Percentiles rank a stretch among this genome's conserved stretches.
Conservation (phyloP, 1,140 invertebrate genomes). For the Bombus sylvicola region DNA sequence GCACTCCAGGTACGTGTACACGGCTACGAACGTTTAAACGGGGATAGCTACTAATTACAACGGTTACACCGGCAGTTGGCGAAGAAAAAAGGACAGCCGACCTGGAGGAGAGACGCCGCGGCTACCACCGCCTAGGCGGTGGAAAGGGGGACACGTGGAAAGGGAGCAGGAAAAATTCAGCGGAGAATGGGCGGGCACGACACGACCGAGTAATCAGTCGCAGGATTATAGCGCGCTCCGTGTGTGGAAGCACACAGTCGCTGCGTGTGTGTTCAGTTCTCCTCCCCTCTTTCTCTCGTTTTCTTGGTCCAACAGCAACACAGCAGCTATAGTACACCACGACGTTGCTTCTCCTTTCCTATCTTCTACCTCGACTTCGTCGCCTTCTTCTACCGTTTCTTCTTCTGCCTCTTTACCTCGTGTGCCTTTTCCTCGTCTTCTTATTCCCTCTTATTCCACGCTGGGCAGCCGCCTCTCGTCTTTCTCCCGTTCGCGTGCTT, state of each 20-base stretch:
- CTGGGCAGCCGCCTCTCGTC: not conserved
- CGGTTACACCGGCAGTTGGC: constrained; percentile 65
- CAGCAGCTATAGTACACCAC: not conserved
- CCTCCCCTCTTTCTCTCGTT: not conserved
- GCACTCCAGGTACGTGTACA: constrained; percentile 44
- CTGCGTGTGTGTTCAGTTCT: not conserved
- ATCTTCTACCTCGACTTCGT: constrained; percentile 12
- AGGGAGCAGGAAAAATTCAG: constrained; percentile 68
- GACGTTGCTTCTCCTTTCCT: constrained; percentile 10
- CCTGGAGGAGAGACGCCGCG: constrained; percentile 22
- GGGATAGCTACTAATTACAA: constrained; percentile 71
- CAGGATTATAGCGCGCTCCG: constrained; percentile 59
- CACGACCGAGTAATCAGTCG: constrained; percentile 67
- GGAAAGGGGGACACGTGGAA: constrained; percentile 46
- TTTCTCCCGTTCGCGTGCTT: constrained; percentile 19
- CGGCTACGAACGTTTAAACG: constrained; percentile 63
- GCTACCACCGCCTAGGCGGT: not conserved
- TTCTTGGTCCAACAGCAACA: not conserved
- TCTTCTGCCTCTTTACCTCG: constrained; percentile 9
- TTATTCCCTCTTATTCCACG: not conserved
- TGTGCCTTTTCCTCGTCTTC: not conserved
- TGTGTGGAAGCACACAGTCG: constrained; percentile 10
- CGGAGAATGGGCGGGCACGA: constrained; percentile 66
- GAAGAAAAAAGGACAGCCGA: constrained; percentile 58
- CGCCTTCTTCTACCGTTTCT: not conserved